Evolutionary conservation across 1,140 invertebrate genomes (phyloP).

Genomic region (Steinernema feltiae): DNA sequence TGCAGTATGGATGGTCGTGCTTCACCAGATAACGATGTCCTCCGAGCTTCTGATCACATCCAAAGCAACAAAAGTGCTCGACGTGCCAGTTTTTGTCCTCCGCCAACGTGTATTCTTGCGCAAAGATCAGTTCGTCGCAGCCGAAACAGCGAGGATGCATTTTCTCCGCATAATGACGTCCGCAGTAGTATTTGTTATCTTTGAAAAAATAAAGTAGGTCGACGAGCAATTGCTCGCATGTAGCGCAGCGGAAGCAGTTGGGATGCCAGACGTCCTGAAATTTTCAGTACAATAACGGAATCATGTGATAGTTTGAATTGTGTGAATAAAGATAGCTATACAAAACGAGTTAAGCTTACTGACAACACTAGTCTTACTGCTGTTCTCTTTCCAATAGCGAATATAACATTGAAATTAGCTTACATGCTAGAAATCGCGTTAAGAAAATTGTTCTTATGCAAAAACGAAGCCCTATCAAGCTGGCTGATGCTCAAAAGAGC

Average conservation of each 20-base stretch:
- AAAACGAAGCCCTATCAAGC: neutral
- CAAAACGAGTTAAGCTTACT: too few species aligned
- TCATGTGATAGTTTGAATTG: too few species aligned
- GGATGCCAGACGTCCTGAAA: constrained; percentile 33
- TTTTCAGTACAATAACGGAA: neutral
- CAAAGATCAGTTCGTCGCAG: constrained; percentile 81
- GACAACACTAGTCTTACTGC: neutral
- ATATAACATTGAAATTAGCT: too few species aligned
- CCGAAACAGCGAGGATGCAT: constrained; percentile 79
- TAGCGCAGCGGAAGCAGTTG: constrained; percentile 73
- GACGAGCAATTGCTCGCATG: constrained; percentile 76
- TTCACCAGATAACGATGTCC: constrained; percentile 73
- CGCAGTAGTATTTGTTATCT: constrained; percentile 78
- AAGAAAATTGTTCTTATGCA: neutral
- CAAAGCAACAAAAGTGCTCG: constrained; percentile 80
- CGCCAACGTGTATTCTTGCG: constrained; percentile 74
- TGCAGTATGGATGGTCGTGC: constrained; percentile 71
- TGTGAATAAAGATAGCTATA: too few species aligned
- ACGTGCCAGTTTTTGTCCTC: constrained; percentile 75
- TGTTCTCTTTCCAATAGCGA: too few species aligned
- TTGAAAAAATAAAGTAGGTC: constrained; percentile 85
- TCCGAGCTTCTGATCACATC: constrained; percentile 74
- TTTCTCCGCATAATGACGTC: constrained; percentile 76
- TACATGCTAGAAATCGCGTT: too few species aligned
- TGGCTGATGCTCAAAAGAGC: too few species aligned